phyloP scores from a whole-genome alignment of 2,113 vertebrate genomes.

The Aphyosemion australe region DNA sequence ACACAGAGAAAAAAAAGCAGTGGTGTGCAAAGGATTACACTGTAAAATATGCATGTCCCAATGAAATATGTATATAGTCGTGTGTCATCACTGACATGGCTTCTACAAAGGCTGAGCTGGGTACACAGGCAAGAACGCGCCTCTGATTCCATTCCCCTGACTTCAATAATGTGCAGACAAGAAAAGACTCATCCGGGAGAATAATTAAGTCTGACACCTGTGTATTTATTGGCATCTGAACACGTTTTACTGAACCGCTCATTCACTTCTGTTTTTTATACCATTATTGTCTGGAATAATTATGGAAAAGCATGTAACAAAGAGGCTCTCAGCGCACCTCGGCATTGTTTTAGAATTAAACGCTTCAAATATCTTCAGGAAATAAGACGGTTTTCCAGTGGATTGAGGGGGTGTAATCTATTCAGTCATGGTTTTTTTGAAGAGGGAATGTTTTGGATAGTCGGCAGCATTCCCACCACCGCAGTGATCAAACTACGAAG shows the following conservation, averaged over 20 bases:
- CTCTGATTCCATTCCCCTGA: slow-evolving; percentile 61
- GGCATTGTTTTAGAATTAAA: slow-evolving; percentile 78
- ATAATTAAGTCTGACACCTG: slow-evolving; percentile 72
- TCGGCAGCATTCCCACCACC: slow-evolving; percentile 71
- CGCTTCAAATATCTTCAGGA: slow-evolving; percentile 76
- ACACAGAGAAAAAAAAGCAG: slow-evolving; percentile 71
- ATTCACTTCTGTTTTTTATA: slow-evolving; percentile 54
- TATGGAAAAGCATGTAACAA: slow-evolving; percentile 68
- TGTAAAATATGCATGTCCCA: slow-evolving; percentile 76
- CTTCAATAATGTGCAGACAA: slow-evolving; percentile 73
- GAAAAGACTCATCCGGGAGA: slow-evolving; percentile 66
- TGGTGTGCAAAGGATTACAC: slow-evolving; percentile 65
- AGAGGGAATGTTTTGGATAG: slow-evolving; percentile 76
- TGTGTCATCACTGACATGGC: slow-evolving; percentile 72
- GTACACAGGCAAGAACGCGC: slow-evolving; percentile 49
- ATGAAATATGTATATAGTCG: slow-evolving; percentile 75
- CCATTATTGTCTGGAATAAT: slow-evolving; percentile 26
- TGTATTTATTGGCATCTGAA: slow-evolving; percentile 64
- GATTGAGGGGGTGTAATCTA: slow-evolving; percentile 73
- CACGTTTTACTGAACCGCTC: slow-evolving; percentile 60
- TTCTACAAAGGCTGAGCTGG: slow-evolving; percentile 59
- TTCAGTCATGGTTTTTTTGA: slow-evolving; percentile 83
- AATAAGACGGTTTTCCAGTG: slow-evolving; percentile 76
- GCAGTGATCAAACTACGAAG: slow-evolving; percentile 56
- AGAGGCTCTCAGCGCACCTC: slow-evolving; percentile 59